Percentiles rank a stretch among this genome's conserved stretches.
Conservation (phyloP, 2,888 invertebrate species). For the Andrena hattorfiana region DNA sequence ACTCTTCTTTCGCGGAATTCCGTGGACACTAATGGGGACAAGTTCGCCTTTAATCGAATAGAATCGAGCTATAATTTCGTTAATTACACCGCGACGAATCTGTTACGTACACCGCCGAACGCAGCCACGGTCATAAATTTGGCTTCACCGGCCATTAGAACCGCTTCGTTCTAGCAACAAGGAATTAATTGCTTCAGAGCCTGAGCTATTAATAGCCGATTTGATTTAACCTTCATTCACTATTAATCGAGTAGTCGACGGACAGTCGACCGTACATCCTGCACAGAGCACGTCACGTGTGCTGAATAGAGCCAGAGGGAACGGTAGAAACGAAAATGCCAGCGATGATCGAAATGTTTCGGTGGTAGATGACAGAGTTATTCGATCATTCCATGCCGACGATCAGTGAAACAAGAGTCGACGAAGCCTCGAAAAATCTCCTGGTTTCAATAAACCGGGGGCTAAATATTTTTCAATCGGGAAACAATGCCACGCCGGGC, state of each 20-base stretch:
- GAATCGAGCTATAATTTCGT: constrained; percentile 9
- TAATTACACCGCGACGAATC: constrained; percentile 21
- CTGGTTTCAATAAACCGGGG: not conserved
- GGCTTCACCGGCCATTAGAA: constrained; percentile 24
- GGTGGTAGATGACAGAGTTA: not conserved
- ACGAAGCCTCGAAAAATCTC: not conserved
- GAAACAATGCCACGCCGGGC: too few relatives aligned
- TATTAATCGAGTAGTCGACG: constrained; percentile 24
- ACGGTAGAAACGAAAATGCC: not conserved
- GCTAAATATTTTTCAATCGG: not conserved
- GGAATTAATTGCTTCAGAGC: constrained; percentile 36
- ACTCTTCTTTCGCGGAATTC: constrained; percentile 8
- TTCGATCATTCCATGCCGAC: not conserved
- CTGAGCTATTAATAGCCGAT: constrained; percentile 22
- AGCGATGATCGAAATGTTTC: not conserved
- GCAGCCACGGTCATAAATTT: constrained; percentile 18
- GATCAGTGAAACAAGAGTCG: not conserved
- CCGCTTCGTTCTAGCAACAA: constrained; percentile 6
- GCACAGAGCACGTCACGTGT: not conserved
- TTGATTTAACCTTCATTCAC: constrained; percentile 19
- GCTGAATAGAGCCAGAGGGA: not conserved
- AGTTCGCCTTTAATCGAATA: constrained; percentile 4
- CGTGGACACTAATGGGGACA: not conserved
- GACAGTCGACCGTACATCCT: not conserved
- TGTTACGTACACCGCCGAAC: constrained; percentile 8